Evolutionary conservation across 2,113 vertebrate species (phyloP), one percentile per base, ranked within the genome.

Genomic region (Hylia prasina): DNA sequence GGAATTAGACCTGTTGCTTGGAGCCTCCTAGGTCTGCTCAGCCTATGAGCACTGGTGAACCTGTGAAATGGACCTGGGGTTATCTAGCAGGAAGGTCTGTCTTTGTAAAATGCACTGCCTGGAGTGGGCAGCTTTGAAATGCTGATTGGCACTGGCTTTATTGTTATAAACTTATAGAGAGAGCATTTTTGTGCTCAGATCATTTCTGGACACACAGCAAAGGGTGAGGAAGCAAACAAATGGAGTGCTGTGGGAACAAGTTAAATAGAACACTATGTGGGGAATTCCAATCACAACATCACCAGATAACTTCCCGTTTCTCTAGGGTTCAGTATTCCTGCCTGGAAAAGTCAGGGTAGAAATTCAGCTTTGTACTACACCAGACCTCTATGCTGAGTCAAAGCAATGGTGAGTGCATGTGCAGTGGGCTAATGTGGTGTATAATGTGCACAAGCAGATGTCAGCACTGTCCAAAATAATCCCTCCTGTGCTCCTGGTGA

Each of bases 61-160:
- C 44, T 14, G 1, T 47, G 44, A 47, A 87, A 63, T 63, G 68
- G 60, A 42, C 17, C 47, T 71, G 56, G 65, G 22, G 50, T 95
- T 95, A 91, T 96, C 69, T 89, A 24, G 51, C 93, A 92, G 93
- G 91, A 96, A 96, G 40, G 31, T 75, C 77, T 92, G 91, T 65
- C 89, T 37, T 57, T 96, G 81, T 87, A 78, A 97, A 95, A 53
- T 82, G 64, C 68, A 33, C 71, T 88, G 94, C 72, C 61, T 81
- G 69, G 91, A 92, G 69, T 79, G 65, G 94, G 84, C 61, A 92
- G 69, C 93, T 96, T 95, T 96, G 95, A 96, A 95, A 89, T 91
- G n/a, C 31, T 68, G 57, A 31, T 82, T 87, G 77, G 81, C 84
- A 82, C 48, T 39, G 63, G 11, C 65, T 94, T 87, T 85, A 24